Percentiles rank a stretch among this genome's conserved stretches.
Conservation (phyloP, 2,113 vertebrate species). For the Enhydra lutris region DNA sequence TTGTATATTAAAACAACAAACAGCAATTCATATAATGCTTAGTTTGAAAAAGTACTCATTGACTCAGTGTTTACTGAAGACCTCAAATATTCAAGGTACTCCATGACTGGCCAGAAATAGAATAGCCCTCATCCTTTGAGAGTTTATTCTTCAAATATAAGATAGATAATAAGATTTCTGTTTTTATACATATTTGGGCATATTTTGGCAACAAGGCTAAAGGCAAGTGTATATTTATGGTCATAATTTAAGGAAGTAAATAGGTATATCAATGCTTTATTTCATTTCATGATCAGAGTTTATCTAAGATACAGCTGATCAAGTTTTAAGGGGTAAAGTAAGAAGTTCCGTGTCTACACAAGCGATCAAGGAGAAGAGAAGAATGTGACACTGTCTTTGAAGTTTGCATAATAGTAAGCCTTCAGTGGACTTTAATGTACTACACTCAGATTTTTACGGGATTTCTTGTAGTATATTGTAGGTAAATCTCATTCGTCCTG, state of each 20-base stretch:
- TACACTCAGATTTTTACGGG: neutral
- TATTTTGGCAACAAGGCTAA: conserved; percentile 37
- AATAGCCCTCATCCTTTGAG: neutral
- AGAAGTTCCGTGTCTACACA: neutral
- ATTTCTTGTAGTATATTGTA: neutral
- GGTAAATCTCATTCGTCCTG: conserved; percentile 14
- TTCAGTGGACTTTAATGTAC: neutral
- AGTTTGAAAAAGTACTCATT: conserved; percentile 36
- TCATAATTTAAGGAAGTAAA: neutral
- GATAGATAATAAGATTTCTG: neutral
- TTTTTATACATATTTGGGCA: conserved; percentile 25
- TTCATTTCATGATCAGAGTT: neutral
- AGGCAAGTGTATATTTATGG: neutral
- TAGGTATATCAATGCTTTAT: neutral
- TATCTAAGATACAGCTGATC: neutral
- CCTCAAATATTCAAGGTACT: neutral
- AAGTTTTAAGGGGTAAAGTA: neutral
- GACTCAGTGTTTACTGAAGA: conserved; percentile 2
- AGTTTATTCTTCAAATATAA: conserved; percentile 31
- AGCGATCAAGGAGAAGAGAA: neutral
- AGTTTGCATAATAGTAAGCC: neutral
- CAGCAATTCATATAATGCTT: neutral
- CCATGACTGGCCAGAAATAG: neutral
- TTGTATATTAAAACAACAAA: conserved; percentile 50
- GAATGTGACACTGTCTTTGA: neutral